A percentile compares a stretch with the other conserved stretches of the same genome.
Evolutionary conservation across 2,113 vertebrate genomes (phyloP).

Genomic region (Myotis lucifugus): DNA sequence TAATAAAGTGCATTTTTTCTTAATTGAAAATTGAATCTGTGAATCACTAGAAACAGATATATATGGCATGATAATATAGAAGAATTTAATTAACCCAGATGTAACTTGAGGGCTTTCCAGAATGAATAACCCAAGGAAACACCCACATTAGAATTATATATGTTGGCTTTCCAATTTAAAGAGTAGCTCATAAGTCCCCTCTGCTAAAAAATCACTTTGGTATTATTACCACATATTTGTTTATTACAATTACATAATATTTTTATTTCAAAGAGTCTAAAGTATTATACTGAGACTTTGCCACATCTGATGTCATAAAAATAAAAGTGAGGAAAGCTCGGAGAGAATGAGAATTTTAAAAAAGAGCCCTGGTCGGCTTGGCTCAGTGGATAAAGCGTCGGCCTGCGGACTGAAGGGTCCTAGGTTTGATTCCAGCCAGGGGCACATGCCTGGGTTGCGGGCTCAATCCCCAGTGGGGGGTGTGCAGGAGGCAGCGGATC

Average conservation of each 20-base stretch:
- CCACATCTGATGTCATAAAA: constrained; percentile 30
- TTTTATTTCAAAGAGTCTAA: constrained; percentile 41
- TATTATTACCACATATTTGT: constrained; percentile 47
- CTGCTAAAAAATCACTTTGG: constrained; percentile 14
- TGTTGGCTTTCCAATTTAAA: constrained; percentile 43
- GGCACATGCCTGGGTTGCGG: too few species aligned
- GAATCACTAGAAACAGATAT: background rate
- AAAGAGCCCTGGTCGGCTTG: too few species aligned
- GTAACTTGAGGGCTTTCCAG: constrained; percentile 16
- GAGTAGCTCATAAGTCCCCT: background rate
- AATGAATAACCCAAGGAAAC: constrained; percentile 52
- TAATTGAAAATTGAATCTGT: background rate
- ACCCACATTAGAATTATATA: background rate
- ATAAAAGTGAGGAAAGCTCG: constrained; percentile 19
- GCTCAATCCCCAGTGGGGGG: too few species aligned
- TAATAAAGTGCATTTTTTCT: background rate
- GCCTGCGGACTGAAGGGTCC: too few species aligned
- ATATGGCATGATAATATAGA: background rate
- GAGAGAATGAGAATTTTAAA: background rate
- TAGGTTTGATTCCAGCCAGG: too few species aligned
- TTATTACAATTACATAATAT: constrained; percentile 35
- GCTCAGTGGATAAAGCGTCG: too few species aligned
- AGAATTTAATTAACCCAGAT: constrained; percentile 37
- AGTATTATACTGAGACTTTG: background rate
- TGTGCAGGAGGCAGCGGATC: too few species aligned